phyloP scores from a whole-genome alignment of 2,888 invertebrate genomes.

The Eupeodes latifasciatus region DNA sequence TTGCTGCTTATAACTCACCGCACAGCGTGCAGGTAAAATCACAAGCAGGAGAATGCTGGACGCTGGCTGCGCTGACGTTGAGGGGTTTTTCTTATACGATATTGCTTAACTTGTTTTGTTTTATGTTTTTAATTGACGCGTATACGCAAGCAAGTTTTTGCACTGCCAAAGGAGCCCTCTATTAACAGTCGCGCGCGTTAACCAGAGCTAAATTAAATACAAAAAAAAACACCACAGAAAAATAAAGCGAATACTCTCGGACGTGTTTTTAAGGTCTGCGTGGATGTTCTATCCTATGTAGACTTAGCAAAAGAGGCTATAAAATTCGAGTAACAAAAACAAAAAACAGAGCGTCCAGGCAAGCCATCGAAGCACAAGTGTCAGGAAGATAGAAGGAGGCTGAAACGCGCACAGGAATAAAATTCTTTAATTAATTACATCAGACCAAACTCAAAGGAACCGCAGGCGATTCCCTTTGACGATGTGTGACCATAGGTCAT shows the following conservation, averaged over 20 bases:
- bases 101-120: slow-evolving; percentile 1
- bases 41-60: slow-evolving; percentile 10
- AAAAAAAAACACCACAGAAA: slow-evolving; percentile 11
- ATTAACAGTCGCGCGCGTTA: slow-evolving; percentile 57
- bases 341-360: slow-evolving; percentile 39
- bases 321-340: slow-evolving; percentile 43
- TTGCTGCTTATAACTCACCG: slow-evolving; percentile 76
- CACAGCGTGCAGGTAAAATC: slow-evolving; percentile 53
- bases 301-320: slow-evolving; percentile 39
- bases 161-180: slow-evolving; percentile 34
- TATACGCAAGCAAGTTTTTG: slow-evolving; percentile 52
- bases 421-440: slow-evolving; percentile 76
- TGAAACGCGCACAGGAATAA: slow-evolving; percentile 73
- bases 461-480: slow-evolving; percentile 75
- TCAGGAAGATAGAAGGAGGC: slow-evolving; percentile 53
- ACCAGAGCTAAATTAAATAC: slow-evolving; percentile 45
- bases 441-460: slow-evolving; percentile 65
- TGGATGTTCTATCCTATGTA: slow-evolving; percentile 27
- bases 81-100: slow-evolving; percentile 43
- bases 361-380: slow-evolving; percentile 26
- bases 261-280: slow-evolving; percentile 29
- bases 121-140: slow-evolving; percentile 56
- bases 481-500: slow-evolving; percentile 76
- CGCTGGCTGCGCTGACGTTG: slow-evolving; percentile 10
- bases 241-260: slow-evolving; percentile 12